Percentiles rank a stretch among this genome's conserved stretches.
These are phyloP conservation scores for Encarsia formosa DNA, from an alignment of 2,888 invertebrate genomes.

Conservation along the genomic window DNA sequence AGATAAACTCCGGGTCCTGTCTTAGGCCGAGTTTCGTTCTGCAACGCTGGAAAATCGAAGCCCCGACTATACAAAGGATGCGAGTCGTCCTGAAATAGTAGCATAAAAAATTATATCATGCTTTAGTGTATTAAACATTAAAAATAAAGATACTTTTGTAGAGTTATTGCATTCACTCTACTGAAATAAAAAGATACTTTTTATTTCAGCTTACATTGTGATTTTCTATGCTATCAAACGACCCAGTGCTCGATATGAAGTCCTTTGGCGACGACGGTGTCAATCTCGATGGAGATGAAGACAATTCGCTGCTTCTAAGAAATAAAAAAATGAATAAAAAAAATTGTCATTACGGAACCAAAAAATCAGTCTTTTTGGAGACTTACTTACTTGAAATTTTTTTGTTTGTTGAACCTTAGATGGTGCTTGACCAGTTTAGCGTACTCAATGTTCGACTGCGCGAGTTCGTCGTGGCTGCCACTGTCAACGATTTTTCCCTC, in stretches of 20 bases:
- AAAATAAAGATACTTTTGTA: neutral
- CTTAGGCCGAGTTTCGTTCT: conserved; percentile 2
- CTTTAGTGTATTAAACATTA: neutral
- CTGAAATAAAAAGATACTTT: too few species aligned
- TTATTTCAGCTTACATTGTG: too few species aligned
- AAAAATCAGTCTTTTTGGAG: neutral
- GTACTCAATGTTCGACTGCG: conserved; percentile 32
- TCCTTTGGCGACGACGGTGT: conserved; percentile 16
- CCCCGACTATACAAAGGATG: conserved; percentile 3
- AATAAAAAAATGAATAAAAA: neutral
- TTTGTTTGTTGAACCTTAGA: neutral
- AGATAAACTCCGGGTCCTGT: conserved; percentile 23
- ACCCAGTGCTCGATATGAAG: conserved; percentile 8
- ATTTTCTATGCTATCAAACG: conserved; percentile 10
- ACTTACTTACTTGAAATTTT: conserved; percentile 2
- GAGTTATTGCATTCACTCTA: neutral
- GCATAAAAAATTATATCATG: neutral
- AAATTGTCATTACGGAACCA: too few species aligned
- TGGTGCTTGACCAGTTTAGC: conserved; percentile 1
- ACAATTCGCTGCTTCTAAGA: conserved; percentile 5
- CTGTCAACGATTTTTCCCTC: conserved; percentile 55
- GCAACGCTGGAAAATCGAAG: conserved; percentile 12
- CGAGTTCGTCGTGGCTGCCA: conserved; percentile 55
- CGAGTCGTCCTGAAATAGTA: conserved; percentile 6
- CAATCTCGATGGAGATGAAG: conserved; percentile 7